Evolutionary conservation across 2,797 vertebrate species (phyloP), one percentile per base, ranked within the genome.

Genomic region (Philypnodon macrostomus): DNA sequence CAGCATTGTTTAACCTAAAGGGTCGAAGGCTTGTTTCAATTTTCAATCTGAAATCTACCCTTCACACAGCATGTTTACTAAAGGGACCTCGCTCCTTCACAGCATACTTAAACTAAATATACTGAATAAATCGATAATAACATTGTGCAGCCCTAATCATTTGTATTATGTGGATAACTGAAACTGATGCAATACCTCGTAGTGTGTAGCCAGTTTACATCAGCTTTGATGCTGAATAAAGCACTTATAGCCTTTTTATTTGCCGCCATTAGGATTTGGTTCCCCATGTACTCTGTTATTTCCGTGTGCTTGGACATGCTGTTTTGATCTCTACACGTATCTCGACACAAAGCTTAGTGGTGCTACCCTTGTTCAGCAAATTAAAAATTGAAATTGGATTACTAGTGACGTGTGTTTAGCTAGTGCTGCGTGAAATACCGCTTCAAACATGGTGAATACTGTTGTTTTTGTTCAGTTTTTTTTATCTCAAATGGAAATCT

Each of bases 211-310:
- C 11, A 24, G 15, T 48, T 11, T 32, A 50, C 23, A 14, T 29
- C 68, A 79, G 73, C 49, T 81, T 81, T 83, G 70, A 79, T 77
- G 71, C 53, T 70, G 29, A 66, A 56, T 48, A 47, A 63, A 57
- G 67, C 30, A 9, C 35, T 10, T 5, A 44, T 38, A 10, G 50
- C 66, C 55, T 77, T 7, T 72, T 79, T 53, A 72, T 73, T 61
- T 29, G 7, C 8, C 27, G 44, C 4, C 0, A 39, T 63, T 54
- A 75, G 26, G 31, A 55, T 39, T 37, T 54, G 1, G 29, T 41
- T 56, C 50, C 32, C 39, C 12, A n/a, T 14, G 12, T n/a, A 7
- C 34, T 46, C 44, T 42, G 31, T 38, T 19, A 4, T 4, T 23
- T 21, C 30, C 7, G 7, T 42, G 27, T 57, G 35, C 59, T 53